A percentile compares a stretch with the other conserved stretches of the same genome.
These are phyloP conservation scores for Synergus laeviventris DNA, from an alignment of 2,888 invertebrate genomes.

Conservation along the genomic window DNA sequence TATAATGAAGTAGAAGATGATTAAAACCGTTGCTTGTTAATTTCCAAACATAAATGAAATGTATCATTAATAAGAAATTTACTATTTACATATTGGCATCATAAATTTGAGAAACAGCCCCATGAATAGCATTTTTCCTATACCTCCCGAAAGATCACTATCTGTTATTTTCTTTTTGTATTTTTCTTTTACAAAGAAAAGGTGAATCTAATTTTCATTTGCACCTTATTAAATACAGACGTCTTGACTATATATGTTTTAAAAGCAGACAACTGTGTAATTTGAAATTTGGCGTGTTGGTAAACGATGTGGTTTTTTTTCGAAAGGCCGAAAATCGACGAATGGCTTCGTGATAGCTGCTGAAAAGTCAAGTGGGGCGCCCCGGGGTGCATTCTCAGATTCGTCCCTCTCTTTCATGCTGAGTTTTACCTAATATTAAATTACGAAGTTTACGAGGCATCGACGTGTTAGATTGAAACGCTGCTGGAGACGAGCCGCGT, in stretches of 20 bases:
- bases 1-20: too few relatives aligned
- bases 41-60: too few relatives aligned
- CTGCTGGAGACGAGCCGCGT: slow-evolving; percentile 6
- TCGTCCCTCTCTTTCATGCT: slow-evolving; percentile 23
- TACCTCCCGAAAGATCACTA: too few relatives aligned
- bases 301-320: slow-evolving; percentile 15
- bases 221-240: background rate
- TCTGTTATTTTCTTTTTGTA: too few relatives aligned
- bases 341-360: slow-evolving; percentile 1
- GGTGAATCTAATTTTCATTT: background rate
- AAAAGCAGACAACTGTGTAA: slow-evolving; percentile 1
- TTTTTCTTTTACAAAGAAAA: background rate
- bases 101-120: too few relatives aligned
- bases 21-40: too few relatives aligned
- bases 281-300: slow-evolving; percentile 4
- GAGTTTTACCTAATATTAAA: slow-evolving; percentile 37
- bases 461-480: slow-evolving; percentile 25
- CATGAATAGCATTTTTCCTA: too few relatives aligned
- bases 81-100: too few relatives aligned
- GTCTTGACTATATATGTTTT: background rate
- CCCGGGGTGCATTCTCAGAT: slow-evolving; percentile 19
- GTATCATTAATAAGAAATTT: too few relatives aligned
- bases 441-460: slow-evolving; percentile 24
- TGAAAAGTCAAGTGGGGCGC: slow-evolving; percentile 19
- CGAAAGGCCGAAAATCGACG: background rate